Percentiles rank a stretch among this genome's conserved stretches.
Evolutionary conservation across 1,140 invertebrate genomes (phyloP).

Genomic region (Asobara japonica): DNA sequence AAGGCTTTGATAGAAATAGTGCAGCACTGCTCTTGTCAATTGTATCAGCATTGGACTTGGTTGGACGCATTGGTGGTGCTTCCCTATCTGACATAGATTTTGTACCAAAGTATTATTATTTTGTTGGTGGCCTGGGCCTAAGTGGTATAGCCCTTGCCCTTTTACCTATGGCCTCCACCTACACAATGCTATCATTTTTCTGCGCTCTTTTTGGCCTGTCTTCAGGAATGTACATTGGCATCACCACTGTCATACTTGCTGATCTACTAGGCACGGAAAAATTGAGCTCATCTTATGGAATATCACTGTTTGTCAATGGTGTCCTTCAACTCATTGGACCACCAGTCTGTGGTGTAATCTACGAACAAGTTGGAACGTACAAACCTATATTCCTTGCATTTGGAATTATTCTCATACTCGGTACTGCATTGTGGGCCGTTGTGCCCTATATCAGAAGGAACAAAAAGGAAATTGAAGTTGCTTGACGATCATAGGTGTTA

Average conservation of each 20-base stretch:
- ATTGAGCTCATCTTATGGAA: conserved; percentile 83
- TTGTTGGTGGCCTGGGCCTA: conserved; percentile 77
- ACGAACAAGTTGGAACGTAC: conserved; percentile 72
- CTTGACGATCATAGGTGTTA: conserved; percentile 6
- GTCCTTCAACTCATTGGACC: conserved; percentile 80
- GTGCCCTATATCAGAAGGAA: conserved; percentile 74
- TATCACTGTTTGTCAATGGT: conserved; percentile 83
- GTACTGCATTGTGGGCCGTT: conserved; percentile 76
- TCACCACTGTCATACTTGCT: conserved; percentile 83
- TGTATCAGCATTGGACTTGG: conserved; percentile 80
- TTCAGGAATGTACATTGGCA: conserved; percentile 83
- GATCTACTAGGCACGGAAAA: conserved; percentile 82
- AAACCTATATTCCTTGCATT: conserved; percentile 75
- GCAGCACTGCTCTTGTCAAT: conserved; percentile 80
- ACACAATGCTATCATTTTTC: conserved; percentile 70
- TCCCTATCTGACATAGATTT: conserved; percentile 79
- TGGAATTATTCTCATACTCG: conserved; percentile 75
- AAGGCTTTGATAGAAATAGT: conserved; percentile 75
- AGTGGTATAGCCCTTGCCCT: conserved; percentile 79
- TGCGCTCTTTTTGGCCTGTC: conserved; percentile 81
- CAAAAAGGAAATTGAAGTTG: conserved; percentile 49
- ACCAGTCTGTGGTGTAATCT: conserved; percentile 77
- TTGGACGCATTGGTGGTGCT: conserved; percentile 83
- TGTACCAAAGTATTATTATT: conserved; percentile 83
- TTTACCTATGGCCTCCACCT: conserved; percentile 72